phyloP scores from a whole-genome alignment of 1,140 invertebrate species.

The Homalodisca vitripennis region DNA sequence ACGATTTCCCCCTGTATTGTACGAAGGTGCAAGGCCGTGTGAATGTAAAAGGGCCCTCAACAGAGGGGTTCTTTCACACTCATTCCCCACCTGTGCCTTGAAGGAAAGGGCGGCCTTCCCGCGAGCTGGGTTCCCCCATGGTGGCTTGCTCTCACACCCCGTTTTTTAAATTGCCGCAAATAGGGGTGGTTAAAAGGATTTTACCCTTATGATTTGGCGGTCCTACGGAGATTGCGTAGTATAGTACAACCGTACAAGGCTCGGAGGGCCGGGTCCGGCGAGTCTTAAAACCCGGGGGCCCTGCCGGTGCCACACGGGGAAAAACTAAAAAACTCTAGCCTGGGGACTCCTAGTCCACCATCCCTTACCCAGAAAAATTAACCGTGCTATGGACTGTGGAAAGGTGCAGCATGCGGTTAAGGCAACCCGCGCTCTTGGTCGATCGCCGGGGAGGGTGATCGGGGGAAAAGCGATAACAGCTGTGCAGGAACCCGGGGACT shows the following conservation, averaged over 20 bases:
- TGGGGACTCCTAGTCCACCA: neutral
- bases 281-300: neutral
- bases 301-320: neutral
- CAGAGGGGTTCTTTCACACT: neutral
- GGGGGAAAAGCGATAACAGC: neutral
- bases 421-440: neutral
- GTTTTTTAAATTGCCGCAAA: too few species aligned
- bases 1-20: slow-evolving; percentile 9
- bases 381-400: neutral
- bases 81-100: neutral
- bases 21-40: slow-evolving; percentile 13
- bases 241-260: neutral
- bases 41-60: neutral
- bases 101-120: slow-evolving; percentile 10
- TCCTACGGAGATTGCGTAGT: slow-evolving; percentile 17
- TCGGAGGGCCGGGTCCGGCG: neutral
- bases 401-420: neutral
- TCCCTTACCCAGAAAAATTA: neutral
- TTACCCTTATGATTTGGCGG: neutral
- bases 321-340: neutral
- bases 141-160: slow-evolving; percentile 4
- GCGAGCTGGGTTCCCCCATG: neutral
- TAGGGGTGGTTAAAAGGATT: neutral
- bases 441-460: neutral
- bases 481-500: neutral